Evolutionary conservation across 2,113 vertebrate species (phyloP).

Genomic region (Pionites leucogaster): DNA sequence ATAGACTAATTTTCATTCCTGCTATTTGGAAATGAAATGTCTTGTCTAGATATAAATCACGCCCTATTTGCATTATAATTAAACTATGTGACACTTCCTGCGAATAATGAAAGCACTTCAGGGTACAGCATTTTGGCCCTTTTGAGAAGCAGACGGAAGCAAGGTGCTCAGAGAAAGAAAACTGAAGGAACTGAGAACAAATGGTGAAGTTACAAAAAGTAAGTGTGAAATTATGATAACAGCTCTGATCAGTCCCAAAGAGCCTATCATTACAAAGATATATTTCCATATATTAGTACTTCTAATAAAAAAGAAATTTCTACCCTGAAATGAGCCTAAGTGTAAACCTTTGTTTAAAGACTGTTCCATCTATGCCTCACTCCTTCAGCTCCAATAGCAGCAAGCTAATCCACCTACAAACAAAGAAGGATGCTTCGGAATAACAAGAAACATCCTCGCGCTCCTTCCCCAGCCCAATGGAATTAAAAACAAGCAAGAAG

Average conservation of each 20-base stretch:
- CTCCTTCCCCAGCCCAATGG: not conserved
- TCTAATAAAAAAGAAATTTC: not conserved
- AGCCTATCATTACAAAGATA: not conserved
- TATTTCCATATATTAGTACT: not conserved
- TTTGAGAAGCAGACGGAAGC: not conserved
- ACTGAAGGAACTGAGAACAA: not conserved
- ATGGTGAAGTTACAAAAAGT: not conserved
- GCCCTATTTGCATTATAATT: constrained; percentile 38
- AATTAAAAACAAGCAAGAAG: not conserved
- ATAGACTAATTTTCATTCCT: not conserved
- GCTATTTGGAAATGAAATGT: not conserved
- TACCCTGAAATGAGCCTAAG: not conserved
- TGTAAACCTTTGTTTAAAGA: not conserved
- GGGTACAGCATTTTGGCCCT: not conserved
- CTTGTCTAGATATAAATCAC: not conserved
- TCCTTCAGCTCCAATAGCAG: not conserved
- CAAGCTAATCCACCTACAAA: not conserved
- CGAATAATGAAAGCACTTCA: not conserved
- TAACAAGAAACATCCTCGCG: not conserved
- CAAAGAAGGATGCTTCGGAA: rapidly evolving
- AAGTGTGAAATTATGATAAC: not conserved
- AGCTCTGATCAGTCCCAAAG: not conserved
- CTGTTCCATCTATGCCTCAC: not conserved
- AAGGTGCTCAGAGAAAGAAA: not conserved
- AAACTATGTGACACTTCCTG: not conserved